Base-by-base conservation (phyloP, 2,888 invertebrate genomes). In the Watsonalla cultraria region DNA sequence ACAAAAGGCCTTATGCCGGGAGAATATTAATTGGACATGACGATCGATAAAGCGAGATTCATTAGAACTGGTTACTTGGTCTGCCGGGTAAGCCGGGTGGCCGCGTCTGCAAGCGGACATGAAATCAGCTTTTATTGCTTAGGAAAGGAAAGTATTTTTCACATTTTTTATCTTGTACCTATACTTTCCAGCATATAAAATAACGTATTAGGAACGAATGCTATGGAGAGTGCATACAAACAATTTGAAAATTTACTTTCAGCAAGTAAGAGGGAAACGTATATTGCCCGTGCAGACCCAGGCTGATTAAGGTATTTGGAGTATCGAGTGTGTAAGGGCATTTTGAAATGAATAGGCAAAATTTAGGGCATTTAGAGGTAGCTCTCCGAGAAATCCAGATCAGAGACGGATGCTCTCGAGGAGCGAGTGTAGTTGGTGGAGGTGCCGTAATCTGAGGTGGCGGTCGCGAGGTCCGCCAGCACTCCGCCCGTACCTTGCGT, bases 321-420 rank as follows among this genome's bases (percentile, higher is more conserved):
- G 24, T 1, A 24, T 24, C 2, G 24, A 24, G 24, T 24, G 0
- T 46, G 42, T 11, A 11, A 42, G 42, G 24, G 24, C 24, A 24
- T 24, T 42, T 11, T 11, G 42, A 11, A 5, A 14, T 14, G 13
- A 14, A 14, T 8, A 9, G n/a, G 6, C 8, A 9, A 34, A 5
- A 13, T 34, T 33, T 6, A n/a, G 9, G 48, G 5, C 11, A 37
- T 57, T 82, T 84, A 96, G 76, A 96, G 92, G 86, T 96, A 97
- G 79, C 96, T 96, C 83, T 96, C 96, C 63, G 96, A 96, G 85
- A 96, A 96, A 84, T 97, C 96, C 77, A 96, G 93, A 86, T 96
- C 96, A 59, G 96, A 96, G 82, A 95, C 95, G 80, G 96, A 96
- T 78, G 96, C 96, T 71, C 95, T 93, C 61, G 95, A 95, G 64